Percentiles rank a stretch among this genome's conserved stretches.
These are phyloP conservation scores for Isurus oxyrinchus DNA, from an alignment of 2,113 vertebrate species.

Conservation along the genomic window DNA sequence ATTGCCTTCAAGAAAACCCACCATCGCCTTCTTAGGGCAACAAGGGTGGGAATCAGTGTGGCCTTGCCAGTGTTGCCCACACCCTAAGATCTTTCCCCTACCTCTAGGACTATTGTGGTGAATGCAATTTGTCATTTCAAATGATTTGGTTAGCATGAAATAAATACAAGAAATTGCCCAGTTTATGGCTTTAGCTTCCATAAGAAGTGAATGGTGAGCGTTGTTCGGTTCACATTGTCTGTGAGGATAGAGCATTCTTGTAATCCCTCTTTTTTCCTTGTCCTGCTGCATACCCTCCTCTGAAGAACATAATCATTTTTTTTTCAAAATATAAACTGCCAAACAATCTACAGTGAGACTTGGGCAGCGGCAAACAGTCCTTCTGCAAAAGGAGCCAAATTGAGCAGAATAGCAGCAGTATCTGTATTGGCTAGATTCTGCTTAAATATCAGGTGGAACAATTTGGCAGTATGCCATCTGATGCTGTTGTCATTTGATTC, in stretches of 20 bases:
- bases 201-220: too few relatives aligned
- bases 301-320: neutral
- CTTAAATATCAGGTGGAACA: constrained; percentile 19
- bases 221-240: neutral
- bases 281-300: neutral
- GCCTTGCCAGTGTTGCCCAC: neutral
- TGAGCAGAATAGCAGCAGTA: neutral
- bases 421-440: neutral
- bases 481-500: neutral
- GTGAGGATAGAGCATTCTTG: neutral
- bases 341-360: neutral
- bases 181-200: neutral
- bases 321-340: neutral
- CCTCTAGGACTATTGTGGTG: neutral
- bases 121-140: neutral
- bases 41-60: neutral
- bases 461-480: neutral
- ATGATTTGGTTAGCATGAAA: neutral
- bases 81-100: neutral
- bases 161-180: neutral
- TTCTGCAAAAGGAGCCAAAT: neutral
- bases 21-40: neutral
- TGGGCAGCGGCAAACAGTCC: neutral
- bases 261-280: neutral
- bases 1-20: neutral